phyloP scores from a whole-genome alignment of 2,888 invertebrate species.

The Orgyia antiqua region DNA sequence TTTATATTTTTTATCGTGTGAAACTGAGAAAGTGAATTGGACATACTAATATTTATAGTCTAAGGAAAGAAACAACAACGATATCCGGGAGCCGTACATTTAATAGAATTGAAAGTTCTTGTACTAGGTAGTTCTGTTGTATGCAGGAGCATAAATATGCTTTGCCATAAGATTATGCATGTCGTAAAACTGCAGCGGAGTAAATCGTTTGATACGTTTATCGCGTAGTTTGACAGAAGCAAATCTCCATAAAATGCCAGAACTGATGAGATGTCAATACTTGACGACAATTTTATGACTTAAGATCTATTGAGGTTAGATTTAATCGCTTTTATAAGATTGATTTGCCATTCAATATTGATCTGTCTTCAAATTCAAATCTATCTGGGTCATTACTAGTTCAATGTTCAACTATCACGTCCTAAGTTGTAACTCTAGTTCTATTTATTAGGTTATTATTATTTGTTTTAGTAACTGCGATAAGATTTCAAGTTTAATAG shows the following conservation, averaged over 20 bases:
- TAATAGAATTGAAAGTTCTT: too few species aligned
- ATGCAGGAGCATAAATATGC: too few species aligned
- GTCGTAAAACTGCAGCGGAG: conserved; percentile 10
- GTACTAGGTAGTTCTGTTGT: too few species aligned
- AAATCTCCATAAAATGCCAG: conserved; percentile 35
- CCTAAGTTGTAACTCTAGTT: conserved; percentile 10
- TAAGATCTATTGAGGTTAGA: conserved; percentile 28
- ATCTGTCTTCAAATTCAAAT: conserved; percentile 12
- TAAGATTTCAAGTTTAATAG: too few species aligned
- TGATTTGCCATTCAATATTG: conserved; percentile 16
- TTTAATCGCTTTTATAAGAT: conserved; percentile 19
- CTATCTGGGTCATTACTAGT: conserved; percentile 10
- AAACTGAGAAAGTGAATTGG: too few species aligned
- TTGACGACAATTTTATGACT: conserved; percentile 40
- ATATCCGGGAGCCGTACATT: too few species aligned
- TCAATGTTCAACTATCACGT: conserved; percentile 10
- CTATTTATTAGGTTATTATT: conserved; percentile 15
- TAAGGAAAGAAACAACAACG: too few species aligned
- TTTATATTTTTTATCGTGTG: too few species aligned
- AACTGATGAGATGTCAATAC: conserved; percentile 44
- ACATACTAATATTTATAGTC: too few species aligned
- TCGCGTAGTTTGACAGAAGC: conserved; percentile 20
- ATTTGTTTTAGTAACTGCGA: conserved; percentile 18
- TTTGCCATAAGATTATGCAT: too few species aligned
- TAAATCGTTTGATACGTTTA: conserved; percentile 19